These are phyloP conservation scores for Falco punctatus DNA, from an alignment of 2,113 vertebrate species.

Conservation along the genomic window DNA sequence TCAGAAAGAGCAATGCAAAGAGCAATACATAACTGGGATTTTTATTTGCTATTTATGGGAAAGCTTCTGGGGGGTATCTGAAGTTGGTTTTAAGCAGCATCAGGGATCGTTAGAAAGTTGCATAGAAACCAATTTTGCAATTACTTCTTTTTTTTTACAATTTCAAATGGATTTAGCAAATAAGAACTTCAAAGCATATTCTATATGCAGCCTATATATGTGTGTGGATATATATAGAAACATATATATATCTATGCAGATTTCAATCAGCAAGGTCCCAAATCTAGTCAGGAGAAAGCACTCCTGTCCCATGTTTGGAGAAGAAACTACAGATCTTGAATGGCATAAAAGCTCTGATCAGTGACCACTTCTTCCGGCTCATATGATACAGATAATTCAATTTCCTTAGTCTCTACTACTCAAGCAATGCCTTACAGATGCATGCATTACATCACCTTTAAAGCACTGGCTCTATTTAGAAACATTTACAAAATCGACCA, in stretches of 20 bases:
- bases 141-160: accelerated
- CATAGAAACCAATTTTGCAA: not conserved
- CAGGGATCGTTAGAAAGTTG: accelerated
- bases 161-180: not conserved
- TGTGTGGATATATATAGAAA: not conserved
- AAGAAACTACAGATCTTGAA: not conserved
- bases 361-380: too few relatives aligned
- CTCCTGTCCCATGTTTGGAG: not conserved
- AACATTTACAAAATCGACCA: not conserved
- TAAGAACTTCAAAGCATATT: not conserved
- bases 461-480: not conserved
- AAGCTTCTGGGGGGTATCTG: not conserved
- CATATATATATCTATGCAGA: not conserved
- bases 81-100: not conserved
- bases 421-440: not conserved
- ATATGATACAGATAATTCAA: too few relatives aligned
- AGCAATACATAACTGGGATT: accelerated
- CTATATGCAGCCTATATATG: not conserved
- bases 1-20: too few relatives aligned
- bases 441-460: not conserved
- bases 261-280: not conserved
- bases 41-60: accelerated
- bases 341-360: too few relatives aligned
- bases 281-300: not conserved
- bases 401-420: not conserved